Conservation (phyloP, 2,888 invertebrate species). For the Crioceris asparagi region DNA sequence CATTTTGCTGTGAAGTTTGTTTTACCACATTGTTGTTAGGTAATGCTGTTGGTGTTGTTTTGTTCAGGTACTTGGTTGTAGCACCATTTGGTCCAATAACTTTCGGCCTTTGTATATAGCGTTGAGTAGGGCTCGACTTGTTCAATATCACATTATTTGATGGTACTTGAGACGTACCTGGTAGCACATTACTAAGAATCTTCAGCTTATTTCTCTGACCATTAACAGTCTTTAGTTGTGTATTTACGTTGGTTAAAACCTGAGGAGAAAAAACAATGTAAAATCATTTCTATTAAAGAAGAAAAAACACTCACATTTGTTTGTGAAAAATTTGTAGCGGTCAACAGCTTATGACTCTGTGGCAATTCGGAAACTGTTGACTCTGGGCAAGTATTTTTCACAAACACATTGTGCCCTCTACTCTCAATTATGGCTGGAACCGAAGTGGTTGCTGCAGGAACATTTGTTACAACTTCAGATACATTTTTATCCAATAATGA, state of each 20-base stretch:
- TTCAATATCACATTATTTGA: slow-evolving; percentile 30
- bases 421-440: slow-evolving; percentile 26
- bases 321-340: slow-evolving; percentile 33
- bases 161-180: slow-evolving; percentile 24
- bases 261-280: slow-evolving; percentile 12
- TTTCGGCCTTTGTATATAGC: slow-evolving; percentile 29
- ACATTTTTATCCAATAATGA: slow-evolving; percentile 10
- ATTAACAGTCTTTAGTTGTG: slow-evolving; percentile 27
- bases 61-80: slow-evolving; percentile 31
- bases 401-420: slow-evolving; percentile 36
- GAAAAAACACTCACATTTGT: slow-evolving; percentile 30
- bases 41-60: slow-evolving; percentile 21
- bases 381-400: slow-evolving; percentile 31
- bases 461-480: slow-evolving; percentile 12
- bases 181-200: slow-evolving; percentile 34
- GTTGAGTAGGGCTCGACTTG: slow-evolving; percentile 24
- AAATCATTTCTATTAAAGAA: no score
- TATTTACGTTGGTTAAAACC: slow-evolving; percentile 19
- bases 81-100: slow-evolving; percentile 29
- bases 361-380: slow-evolving; percentile 25
- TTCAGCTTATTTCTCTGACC: slow-evolving; percentile 37
- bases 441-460: slow-evolving; percentile 13
- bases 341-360: slow-evolving; percentile 34
- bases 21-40: slow-evolving; percentile 21
- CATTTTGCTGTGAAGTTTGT: slow-evolving; percentile 2